A percentile compares a stretch with the other conserved stretches of the same genome.
phyloP scores from a whole-genome alignment of 2,888 invertebrate species.

The Himalopsyche kuldschensis region DNA sequence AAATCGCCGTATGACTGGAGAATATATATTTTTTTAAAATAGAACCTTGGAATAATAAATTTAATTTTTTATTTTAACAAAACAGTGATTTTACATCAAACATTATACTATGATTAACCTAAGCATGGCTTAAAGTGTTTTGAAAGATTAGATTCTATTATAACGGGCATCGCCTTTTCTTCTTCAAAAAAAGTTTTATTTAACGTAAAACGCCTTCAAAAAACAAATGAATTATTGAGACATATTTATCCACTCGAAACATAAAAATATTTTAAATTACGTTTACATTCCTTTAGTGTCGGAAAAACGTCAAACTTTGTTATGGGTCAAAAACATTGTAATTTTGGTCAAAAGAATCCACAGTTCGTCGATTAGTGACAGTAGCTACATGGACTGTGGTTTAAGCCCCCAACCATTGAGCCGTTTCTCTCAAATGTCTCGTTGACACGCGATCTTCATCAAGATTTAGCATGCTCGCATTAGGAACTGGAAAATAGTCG shows the following conservation, averaged over 20 bases:
- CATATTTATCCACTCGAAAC: neutral
- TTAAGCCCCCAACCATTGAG: neutral
- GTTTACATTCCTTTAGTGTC: neutral
- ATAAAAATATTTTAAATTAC: neutral
- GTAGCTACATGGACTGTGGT: neutral
- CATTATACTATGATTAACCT: too few relatives aligned
- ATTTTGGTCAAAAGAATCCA: neutral
- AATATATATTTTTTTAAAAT: too few relatives aligned
- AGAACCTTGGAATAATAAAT: too few relatives aligned
- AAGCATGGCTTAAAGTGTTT: too few relatives aligned
- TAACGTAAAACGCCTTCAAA: too few relatives aligned
- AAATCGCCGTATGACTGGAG: too few relatives aligned
- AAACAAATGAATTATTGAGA: too few relatives aligned
- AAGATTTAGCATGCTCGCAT: neutral
- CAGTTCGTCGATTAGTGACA: neutral
- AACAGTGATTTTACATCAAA: too few relatives aligned
- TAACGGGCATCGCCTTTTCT: too few relatives aligned
- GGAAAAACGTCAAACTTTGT: neutral
- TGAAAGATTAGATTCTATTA: too few relatives aligned
- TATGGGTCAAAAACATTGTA: neutral
- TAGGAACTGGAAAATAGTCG: neutral
- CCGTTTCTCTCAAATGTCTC: neutral
- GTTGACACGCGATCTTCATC: neutral
- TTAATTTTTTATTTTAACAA: too few relatives aligned
- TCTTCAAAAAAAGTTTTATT: too few relatives aligned